These are phyloP conservation scores for Reinhardtius hippoglossoides DNA, from an alignment of 2,113 vertebrate species.

Conservation along the genomic window DNA sequence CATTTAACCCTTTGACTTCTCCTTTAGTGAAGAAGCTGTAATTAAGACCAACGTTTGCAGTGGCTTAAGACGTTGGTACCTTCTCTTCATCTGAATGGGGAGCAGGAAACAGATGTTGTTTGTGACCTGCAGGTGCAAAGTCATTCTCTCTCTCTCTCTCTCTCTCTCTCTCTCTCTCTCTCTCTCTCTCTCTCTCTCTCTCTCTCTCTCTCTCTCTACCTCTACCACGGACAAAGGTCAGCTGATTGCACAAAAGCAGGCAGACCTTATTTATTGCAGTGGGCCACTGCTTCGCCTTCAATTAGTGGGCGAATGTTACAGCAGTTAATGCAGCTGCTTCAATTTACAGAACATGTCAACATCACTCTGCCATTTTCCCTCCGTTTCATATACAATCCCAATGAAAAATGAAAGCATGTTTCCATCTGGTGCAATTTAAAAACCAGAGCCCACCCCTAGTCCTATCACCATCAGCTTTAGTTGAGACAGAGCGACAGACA, in stretches of 20 bases:
- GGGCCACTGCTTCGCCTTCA: conserved; percentile 59
- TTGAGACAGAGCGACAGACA: conserved; percentile 15
- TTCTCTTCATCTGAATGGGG: background rate
- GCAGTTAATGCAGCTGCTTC: conserved; percentile 84
- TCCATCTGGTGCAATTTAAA: conserved; percentile 84
- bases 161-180: background rate
- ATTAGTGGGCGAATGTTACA: conserved; percentile 85
- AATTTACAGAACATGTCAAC: conserved; percentile 83
- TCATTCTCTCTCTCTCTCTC: background rate
- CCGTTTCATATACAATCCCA: conserved; percentile 71
- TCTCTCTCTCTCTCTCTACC: too few relatives aligned
- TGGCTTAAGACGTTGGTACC: background rate
- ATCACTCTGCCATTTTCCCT: conserved; percentile 69
- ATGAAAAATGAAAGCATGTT: conserved; percentile 78
- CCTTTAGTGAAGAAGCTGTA: conserved; percentile 9
- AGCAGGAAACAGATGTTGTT: conserved; percentile 39
- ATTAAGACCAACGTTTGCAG: conserved; percentile 37
- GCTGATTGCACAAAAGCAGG: background rate
- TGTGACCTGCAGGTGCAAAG: conserved; percentile 1
- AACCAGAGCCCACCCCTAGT: conserved; percentile 20
- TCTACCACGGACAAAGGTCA: conserved; percentile 1
- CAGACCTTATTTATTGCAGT: conserved; percentile 19
- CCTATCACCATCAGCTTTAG: conserved; percentile 26
- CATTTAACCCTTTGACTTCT: conserved; percentile 32
- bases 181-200: background rate